phyloP scores from a whole-genome alignment of 2,888 invertebrate species.

The Prostheceraeus crozeri region DNA sequence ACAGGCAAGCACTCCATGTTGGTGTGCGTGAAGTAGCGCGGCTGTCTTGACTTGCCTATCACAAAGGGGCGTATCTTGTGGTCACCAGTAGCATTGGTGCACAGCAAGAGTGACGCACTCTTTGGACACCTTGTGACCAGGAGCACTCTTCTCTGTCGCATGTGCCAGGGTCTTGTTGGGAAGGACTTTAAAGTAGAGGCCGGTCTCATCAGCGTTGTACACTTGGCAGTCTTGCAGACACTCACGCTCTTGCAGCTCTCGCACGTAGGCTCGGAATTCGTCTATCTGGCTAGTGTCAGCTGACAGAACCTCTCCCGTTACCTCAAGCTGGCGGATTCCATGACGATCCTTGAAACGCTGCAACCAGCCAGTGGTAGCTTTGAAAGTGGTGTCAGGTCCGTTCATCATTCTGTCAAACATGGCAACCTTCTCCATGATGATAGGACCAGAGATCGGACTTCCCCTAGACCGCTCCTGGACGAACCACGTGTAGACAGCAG shows the following conservation, averaged over 20 bases:
- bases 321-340: conserved; percentile 10
- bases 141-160: not conserved
- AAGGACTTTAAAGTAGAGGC: conserved; percentile 8
- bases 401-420: too few species aligned
- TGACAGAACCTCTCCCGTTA: conserved; percentile 3
- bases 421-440: too few species aligned
- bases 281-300: not conserved
- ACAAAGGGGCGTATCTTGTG: conserved; percentile 2
- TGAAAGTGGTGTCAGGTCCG: too few species aligned
- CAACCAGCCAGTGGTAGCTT: conserved; percentile 12
- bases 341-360: conserved; percentile 5
- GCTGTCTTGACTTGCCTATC: not conserved
- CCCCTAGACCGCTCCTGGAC: too few species aligned
- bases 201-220: conserved; percentile 24
- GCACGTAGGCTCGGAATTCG: conserved; percentile 13
- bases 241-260: not conserved
- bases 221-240: conserved; percentile 6
- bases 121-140: conserved; percentile 3
- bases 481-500: too few species aligned
- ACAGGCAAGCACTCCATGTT: conserved; percentile 2
- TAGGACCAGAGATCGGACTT: too few species aligned
- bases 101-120: conserved; percentile 17
- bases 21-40: not conserved
- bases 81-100: not conserved
- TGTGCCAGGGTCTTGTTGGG: conserved; percentile 19